Base-by-base conservation (phyloP, 2,113 vertebrate species). In the Myiopsitta monachus region DNA sequence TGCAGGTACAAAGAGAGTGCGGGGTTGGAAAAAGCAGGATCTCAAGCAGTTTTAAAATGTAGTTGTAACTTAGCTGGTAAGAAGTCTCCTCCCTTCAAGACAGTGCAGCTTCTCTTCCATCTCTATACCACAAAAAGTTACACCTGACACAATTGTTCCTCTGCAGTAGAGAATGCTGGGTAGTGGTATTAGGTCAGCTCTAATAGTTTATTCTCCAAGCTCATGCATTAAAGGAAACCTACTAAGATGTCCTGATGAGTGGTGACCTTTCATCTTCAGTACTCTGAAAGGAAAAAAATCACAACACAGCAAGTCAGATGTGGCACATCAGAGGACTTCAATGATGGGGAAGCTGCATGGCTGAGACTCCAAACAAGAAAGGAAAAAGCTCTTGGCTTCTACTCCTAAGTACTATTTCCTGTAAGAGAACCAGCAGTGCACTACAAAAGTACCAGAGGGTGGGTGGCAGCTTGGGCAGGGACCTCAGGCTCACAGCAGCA, bases 181-280 rank as follows among this genome's bases (percentile, higher is more conserved):
- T 49, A 22, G 10, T 36, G 63, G 90, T 38, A 79, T 90, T 72
- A 90, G 92, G 88, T 87, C 81, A 86, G 93, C 88, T 96, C 91
- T 73, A 92, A 73, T 6, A 10, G 24, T 76, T 94, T 92, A 41
- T 93, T 94, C 94, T 46, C 70, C 84, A 94, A 87, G 90, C 70
- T 95, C 78, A 28, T 68, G 7, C 10, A 57, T 63, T 66, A 80
- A 85, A 82, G 76, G 19, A 54, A 52, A 59, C 30, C 82, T 94
- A 81, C 94, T 98, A 98, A 72, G 96, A 96, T 0, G 98, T 97
- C 92, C 97, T 95, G 90, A 98, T 98, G 88, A 98, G 98, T 1
- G 98, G 97, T 18, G 98, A 97, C 83, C 98, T 97, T 95, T 98
- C 98, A 13, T 98, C 98, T 72, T 96, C 96, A 0, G 97, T 97